phyloP scores from a whole-genome alignment of 2,888 invertebrate species.

The Lamellibrachia columna region DNA sequence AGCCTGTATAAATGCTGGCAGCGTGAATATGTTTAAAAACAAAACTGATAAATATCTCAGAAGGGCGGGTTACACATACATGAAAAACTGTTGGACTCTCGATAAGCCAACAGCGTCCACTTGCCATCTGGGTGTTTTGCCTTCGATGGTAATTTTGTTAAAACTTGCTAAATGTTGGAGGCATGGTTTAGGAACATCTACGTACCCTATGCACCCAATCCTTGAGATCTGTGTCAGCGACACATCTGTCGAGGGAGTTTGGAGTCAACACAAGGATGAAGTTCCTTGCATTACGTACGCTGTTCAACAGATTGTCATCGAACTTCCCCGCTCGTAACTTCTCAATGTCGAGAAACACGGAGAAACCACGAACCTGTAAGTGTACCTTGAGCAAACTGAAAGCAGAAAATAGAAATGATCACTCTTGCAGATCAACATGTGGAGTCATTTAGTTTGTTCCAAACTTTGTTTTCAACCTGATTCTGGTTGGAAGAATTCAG shows the following conservation, averaged over 20 bases:
- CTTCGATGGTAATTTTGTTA: too few species aligned
- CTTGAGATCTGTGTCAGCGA: slow-evolving; percentile 90
- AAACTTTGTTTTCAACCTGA: neutral
- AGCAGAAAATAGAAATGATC: neutral
- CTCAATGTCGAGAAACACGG: slow-evolving; percentile 98
- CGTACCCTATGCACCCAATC: slow-evolving; percentile 99
- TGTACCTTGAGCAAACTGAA: slow-evolving; percentile 86
- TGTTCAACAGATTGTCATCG: slow-evolving; percentile 95
- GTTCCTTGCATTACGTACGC: slow-evolving; percentile 95
- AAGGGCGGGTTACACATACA: too few species aligned
- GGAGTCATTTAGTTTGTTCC: neutral
- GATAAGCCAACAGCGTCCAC: too few species aligned
- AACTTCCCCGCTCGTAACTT: slow-evolving; percentile 98
- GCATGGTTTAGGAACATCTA: neutral
- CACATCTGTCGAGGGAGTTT: slow-evolving; percentile 91
- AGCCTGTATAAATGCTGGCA: too few species aligned
- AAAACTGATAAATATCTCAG: too few species aligned
- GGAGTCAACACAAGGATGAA: slow-evolving; percentile 96
- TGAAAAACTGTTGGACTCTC: too few species aligned
- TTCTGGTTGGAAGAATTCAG: too few species aligned
- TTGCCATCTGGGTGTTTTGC: too few species aligned
- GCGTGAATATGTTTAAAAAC: too few species aligned
- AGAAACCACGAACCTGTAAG: slow-evolving; percentile 91
- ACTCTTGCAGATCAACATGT: neutral
- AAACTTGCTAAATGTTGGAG: neutral